A percentile compares a stretch with the other conserved stretches of the same genome.
phyloP scores from a whole-genome alignment of 1,140 invertebrate genomes.

The Mycetomoellerius zeteki region DNA sequence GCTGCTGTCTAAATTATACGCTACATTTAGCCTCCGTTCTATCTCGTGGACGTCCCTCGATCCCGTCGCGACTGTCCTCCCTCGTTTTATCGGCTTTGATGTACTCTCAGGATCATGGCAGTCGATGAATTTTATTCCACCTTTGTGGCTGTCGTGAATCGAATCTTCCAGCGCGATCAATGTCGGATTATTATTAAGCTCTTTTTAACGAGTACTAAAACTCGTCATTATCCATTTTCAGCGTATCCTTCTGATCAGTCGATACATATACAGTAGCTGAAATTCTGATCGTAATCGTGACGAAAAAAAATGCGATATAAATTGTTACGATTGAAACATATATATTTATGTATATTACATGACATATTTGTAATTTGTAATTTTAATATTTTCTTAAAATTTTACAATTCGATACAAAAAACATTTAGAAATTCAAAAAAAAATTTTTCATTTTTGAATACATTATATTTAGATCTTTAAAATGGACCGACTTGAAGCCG shows the following conservation, averaged over 20 bases:
- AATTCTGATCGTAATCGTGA: background rate
- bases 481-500: background rate
- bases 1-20: slow-evolving; percentile 85
- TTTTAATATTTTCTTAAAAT: slow-evolving; percentile 4
- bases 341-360: background rate
- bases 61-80: slow-evolving; percentile 63
- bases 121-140: slow-evolving; percentile 82
- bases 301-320: background rate
- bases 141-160: slow-evolving; percentile 70
- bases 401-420: background rate
- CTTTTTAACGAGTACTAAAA: slow-evolving; percentile 61
- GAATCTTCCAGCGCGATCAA: slow-evolving; percentile 60
- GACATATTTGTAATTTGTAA: background rate
- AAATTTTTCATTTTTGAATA: background rate
- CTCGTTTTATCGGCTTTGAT: slow-evolving; percentile 79
- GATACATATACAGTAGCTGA: background rate
- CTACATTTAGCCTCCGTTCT: slow-evolving; percentile 81
- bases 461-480: slow-evolving; percentile 28
- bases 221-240: slow-evolving; percentile 17
- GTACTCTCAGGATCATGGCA: slow-evolving; percentile 75
- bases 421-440: background rate
- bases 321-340: background rate
- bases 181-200: slow-evolving; percentile 41
- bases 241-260: background rate
- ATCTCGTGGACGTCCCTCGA: slow-evolving; percentile 71